phyloP scores from a whole-genome alignment of 2,113 vertebrate genomes.

The Phylloscopus whistleri region DNA sequence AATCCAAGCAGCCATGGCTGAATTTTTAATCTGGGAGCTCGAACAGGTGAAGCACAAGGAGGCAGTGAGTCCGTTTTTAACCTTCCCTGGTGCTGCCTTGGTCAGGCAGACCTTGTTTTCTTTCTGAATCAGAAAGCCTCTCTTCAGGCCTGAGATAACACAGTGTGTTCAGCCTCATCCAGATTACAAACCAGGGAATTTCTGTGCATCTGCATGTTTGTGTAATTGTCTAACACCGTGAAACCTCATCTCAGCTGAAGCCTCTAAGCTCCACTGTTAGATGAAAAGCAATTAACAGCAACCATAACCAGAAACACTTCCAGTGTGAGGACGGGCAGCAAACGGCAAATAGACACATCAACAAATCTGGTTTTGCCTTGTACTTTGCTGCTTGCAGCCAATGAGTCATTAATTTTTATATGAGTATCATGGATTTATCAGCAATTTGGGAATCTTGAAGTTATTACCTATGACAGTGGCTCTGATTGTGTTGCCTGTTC shows the following conservation, averaged over 20 bases:
- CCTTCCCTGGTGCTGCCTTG: not conserved
- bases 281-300: slow-evolving; percentile 58
- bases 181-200: slow-evolving; percentile 35
- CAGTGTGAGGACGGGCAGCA: not conserved
- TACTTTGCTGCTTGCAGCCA: slow-evolving; percentile 17
- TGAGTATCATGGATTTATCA: not conserved
- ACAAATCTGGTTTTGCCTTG: slow-evolving; percentile 35
- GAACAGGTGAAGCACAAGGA: slow-evolving; percentile 17
- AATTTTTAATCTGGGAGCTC: slow-evolving; percentile 21
- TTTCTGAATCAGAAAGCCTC: not conserved
- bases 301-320: slow-evolving; percentile 46
- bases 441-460: slow-evolving; percentile 9
- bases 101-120: not conserved
- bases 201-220: slow-evolving; percentile 29
- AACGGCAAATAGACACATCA: slow-evolving; percentile 36
- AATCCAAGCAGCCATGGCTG: not conserved
- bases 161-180: not conserved
- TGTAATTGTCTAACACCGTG: slow-evolving; percentile 25
- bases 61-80: slow-evolving; percentile 12
- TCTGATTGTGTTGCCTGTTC: slow-evolving; percentile 3
- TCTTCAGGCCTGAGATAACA: not conserved
- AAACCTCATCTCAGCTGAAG: slow-evolving; percentile 9
- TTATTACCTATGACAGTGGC: not conserved
- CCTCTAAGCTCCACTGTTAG: slow-evolving; percentile 11
- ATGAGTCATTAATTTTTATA: slow-evolving; percentile 57